Base-by-base conservation (phyloP, 2,888 invertebrate species). In the Herminia tarsipennalis region DNA sequence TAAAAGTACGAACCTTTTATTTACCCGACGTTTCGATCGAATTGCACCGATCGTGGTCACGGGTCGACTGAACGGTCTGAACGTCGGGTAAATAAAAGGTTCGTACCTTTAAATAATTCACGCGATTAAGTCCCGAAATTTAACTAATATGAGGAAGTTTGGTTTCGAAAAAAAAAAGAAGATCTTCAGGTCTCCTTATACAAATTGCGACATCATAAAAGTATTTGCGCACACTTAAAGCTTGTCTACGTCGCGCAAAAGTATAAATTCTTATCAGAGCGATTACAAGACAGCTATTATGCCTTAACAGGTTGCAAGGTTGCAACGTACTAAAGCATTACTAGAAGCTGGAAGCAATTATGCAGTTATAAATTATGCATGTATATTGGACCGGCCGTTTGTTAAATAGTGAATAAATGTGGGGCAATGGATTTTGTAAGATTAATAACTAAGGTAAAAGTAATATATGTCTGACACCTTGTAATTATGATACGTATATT, bases 281-380 rank as follows among this genome's bases (percentile, higher is more conserved):
- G 39, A 45, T 48, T 57, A 49, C 40, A 50, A 53, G 35, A 4
- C 41, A 39, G 45, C 44, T 41, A 63, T 63, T 59, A 63, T 34
- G 34, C 33, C 24, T 34, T 34, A 56, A 48, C 63, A 58, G 56
- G 63, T 63, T 63, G 46, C 36, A 47, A 58, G 56, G 63, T 63
- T 63, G 46, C 36, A 47, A 24, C 25, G 40, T 14, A 17, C 40
- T 20, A n/a, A n/a, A n/a, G n/a, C n/a, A n/a, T n/a, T n/a, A n/a
- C 34, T 25, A 44, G 36, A 22, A 30, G 42, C 46, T 48, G 20
- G 22, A 10, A 36, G 14, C 47, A 52, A 62, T 62, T 50, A 50
- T 46, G 43, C 44, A 21, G 47, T 59, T 36, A 56, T 42, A 44
- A 53, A 53, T 63, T 59, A 48, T 46, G 48, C 18, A 59, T 56